Evolutionary conservation across 2,113 vertebrate species (phyloP).

Genomic region (Irena cyanogastra): DNA sequence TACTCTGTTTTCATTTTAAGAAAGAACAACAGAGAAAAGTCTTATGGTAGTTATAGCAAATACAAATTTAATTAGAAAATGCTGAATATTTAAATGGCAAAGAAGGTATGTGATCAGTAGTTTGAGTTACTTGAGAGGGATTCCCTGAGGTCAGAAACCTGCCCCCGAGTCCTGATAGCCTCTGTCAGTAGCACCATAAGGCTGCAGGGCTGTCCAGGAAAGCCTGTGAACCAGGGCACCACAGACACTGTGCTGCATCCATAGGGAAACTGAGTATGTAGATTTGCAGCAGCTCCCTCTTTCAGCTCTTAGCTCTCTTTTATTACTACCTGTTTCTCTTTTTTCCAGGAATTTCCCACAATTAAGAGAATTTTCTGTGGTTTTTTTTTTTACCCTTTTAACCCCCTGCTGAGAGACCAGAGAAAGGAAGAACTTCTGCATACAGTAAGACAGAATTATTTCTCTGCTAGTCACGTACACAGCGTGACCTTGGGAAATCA

Average conservation of each 20-base stretch:
- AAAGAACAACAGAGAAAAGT: neutral
- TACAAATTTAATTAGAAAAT: neutral
- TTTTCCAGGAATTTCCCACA: neutral
- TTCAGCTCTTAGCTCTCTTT: neutral
- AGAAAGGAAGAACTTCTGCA: neutral
- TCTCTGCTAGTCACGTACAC: neutral
- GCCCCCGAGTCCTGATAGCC: neutral
- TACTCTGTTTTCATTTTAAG: neutral
- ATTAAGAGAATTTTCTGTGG: neutral
- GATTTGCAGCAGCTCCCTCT: neutral
- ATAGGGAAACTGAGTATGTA: neutral
- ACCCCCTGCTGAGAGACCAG: neutral
- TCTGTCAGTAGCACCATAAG: neutral
- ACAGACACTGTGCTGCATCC: neutral
- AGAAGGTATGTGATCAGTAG: neutral
- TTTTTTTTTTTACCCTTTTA: neutral
- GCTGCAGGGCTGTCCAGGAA: neutral
- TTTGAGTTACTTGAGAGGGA: neutral
- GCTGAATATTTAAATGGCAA: neutral
- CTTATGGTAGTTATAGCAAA: neutral
- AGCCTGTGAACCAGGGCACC: neutral
- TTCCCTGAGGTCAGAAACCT: neutral
- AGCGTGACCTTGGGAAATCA: neutral
- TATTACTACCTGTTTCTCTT: neutral
- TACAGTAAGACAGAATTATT: neutral